These are phyloP conservation scores for Saccopteryx bilineata DNA, from an alignment of 2,113 vertebrate genomes.

Conservation along the genomic window DNA sequence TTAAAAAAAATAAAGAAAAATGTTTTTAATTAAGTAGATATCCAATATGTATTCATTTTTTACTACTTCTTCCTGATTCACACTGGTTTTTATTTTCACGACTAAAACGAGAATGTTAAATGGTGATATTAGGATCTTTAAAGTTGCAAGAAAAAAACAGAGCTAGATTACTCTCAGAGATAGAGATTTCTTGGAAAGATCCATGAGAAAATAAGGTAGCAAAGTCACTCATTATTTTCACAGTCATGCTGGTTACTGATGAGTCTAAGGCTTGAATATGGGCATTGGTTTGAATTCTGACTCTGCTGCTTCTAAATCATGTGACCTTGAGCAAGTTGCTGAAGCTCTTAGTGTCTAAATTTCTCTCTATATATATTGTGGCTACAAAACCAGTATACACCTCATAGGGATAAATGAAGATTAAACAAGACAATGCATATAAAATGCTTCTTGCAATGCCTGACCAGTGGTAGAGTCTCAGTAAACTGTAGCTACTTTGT, in stretches of 20 bases:
- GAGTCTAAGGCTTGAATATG: neutral
- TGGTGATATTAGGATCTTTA: constrained; percentile 20
- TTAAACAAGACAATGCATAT: constrained; percentile 31
- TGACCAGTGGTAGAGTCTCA: neutral
- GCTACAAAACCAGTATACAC: neutral
- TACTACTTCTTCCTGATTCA: neutral
- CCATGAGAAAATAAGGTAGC: constrained; percentile 2
- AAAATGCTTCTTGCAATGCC: neutral
- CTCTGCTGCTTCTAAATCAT: constrained; percentile 20
- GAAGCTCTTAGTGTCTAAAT: constrained; percentile 16
- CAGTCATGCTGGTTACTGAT: neutral
- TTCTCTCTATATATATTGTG: constrained; percentile 35
- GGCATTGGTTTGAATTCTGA: constrained; percentile 35
- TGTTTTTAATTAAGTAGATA: constrained; percentile 24
- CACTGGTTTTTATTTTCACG: neutral
- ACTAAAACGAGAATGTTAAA: neutral
- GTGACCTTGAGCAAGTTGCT: constrained; percentile 10
- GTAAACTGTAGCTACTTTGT: neutral
- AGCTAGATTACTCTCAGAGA: neutral
- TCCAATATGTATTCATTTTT: constrained; percentile 14
- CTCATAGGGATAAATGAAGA: neutral
- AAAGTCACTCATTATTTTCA: neutral
- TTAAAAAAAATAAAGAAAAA: neutral
- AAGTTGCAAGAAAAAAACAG: constrained; percentile 10
- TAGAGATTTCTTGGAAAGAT: neutral